Base-by-base conservation (phyloP, 2,113 vertebrate species). In the Parus major region DNA sequence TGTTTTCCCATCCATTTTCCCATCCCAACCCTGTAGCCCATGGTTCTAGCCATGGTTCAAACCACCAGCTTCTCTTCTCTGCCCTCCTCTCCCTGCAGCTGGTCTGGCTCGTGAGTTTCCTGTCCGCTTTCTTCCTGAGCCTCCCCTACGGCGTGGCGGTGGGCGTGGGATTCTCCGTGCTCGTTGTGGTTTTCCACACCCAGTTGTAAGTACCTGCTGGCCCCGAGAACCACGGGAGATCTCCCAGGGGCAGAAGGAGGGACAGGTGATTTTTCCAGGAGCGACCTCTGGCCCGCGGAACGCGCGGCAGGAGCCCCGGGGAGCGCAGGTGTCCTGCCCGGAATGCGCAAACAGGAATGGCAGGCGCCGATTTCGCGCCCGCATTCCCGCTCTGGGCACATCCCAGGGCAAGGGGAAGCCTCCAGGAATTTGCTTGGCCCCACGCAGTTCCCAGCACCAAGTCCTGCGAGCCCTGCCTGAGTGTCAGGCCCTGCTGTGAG, bases 51-150 rank as follows among this genome's bases (percentile, higher is more conserved):
- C 10, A 39, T 39, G 39, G 11, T 39, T 39, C 39, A 12, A 35
- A 49, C 11, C 6, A 53, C 36, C 28, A 8, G n/a, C 68, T 28
- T 2, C 52, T 91, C 44, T 35, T 1, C 68, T 17, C 28, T n/a
- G 2, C 69, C 44, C 82, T 35, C 88, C 65, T 97, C 82, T 96
- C 52, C 36, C 92, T 57, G 72, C 97, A 99, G 99, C 92, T 98
- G 80, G 98, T 99, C 92, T 99, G 99, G 99, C 96, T 99, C 81
- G 99, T 99, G 95, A 99, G 99, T 72, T 99, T 99, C 97, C 92
- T 99, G 63, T 98, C 99, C 6, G 98, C 99, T 1, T 99, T 99
- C 95, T 98, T 99, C 96, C 98, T 99, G 91, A 98, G 99, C 84
- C 97, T 99, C 77, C 99, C 99, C 3, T 99, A 98, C 3, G 99